A percentile compares a stretch with the other conserved stretches of the same genome.
phyloP scores from a whole-genome alignment of 2,888 invertebrate genomes.

The Syritta pipiens region DNA sequence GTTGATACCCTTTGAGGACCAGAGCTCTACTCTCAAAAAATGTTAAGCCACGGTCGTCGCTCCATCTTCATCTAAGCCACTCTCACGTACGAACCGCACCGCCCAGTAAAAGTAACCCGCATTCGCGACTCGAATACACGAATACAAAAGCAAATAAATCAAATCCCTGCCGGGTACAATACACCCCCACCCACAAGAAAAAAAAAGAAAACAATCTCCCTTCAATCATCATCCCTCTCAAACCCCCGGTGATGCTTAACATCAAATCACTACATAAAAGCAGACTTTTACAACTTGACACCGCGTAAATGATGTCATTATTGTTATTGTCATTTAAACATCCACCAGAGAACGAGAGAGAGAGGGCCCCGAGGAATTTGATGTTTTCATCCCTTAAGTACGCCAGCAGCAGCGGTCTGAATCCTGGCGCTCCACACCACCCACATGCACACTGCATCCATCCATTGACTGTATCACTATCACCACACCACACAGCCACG shows the following conservation, averaged over 20 bases:
- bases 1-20: too few species aligned
- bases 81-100: too few species aligned
- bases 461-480: slow-evolving; percentile 52
- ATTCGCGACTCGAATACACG: not conserved
- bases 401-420: slow-evolving; percentile 32
- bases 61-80: too few species aligned
- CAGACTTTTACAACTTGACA: slow-evolving; percentile 68
- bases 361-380: slow-evolving; percentile 33
- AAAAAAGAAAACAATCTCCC: slow-evolving; percentile 14
- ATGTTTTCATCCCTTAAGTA: slow-evolving; percentile 61
- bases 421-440: slow-evolving; percentile 4
- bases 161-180: slow-evolving; percentile 26
- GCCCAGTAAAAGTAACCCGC: too few species aligned
- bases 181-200: not conserved
- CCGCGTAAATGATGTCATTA: slow-evolving; percentile 69
- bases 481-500: slow-evolving; percentile 16
- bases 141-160: slow-evolving; percentile 51
- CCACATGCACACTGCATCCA: slow-evolving; percentile 43
- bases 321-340: slow-evolving; percentile 68
- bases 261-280: slow-evolving; percentile 66
- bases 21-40: too few species aligned
- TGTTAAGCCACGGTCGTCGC: too few species aligned
- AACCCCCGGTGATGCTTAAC: slow-evolving; percentile 51
- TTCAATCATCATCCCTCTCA: slow-evolving; percentile 17
- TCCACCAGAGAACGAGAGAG: slow-evolving; percentile 16